Evolutionary conservation across 2,888 invertebrate genomes (phyloP).

Genomic region (Caenorhabditis becei): DNA sequence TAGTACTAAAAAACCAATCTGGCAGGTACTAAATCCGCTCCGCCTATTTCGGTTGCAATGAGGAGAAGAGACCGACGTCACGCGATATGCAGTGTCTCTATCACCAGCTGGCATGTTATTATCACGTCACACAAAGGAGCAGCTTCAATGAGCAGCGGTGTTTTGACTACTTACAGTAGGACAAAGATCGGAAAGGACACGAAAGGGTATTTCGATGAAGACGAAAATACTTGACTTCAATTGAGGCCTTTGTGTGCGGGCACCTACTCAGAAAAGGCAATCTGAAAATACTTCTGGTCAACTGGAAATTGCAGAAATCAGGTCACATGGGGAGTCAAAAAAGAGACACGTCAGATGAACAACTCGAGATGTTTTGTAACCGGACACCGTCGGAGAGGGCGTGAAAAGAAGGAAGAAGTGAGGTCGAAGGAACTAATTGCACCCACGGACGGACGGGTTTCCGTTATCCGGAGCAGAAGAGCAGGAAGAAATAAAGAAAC

Average conservation of each 20-base stretch:
- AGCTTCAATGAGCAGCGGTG: neutral
- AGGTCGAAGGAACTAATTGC: slow-evolving; percentile 10
- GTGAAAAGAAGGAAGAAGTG: neutral
- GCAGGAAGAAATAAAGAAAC: neutral
- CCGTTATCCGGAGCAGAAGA: slow-evolving; percentile 3
- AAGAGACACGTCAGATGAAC: slow-evolving; percentile 4
- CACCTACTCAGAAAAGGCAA: neutral
- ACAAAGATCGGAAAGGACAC: slow-evolving; percentile 11
- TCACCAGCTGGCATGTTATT: neutral
- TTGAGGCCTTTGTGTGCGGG: neutral
- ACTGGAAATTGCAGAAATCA: neutral
- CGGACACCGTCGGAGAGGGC: slow-evolving; percentile 31
- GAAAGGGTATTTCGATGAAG: neutral
- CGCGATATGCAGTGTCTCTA: neutral
- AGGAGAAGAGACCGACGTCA: slow-evolving; percentile 11
- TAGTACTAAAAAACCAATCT: slow-evolving; percentile 6
- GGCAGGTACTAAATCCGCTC: neutral
- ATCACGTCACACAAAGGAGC: slow-evolving; percentile 7
- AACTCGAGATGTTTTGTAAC: slow-evolving; percentile 13
- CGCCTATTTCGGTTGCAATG: slow-evolving; percentile 16
- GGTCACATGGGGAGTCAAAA: neutral
- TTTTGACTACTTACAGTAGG: neutral
- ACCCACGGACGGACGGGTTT: neutral
- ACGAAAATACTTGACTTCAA: slow-evolving; percentile 1
- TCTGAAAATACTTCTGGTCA: neutral